Percentiles rank a stretch among this genome's conserved stretches.
Conservation (phyloP, 2,113 vertebrate genomes). For the Erythrolamprus reginae region DNA sequence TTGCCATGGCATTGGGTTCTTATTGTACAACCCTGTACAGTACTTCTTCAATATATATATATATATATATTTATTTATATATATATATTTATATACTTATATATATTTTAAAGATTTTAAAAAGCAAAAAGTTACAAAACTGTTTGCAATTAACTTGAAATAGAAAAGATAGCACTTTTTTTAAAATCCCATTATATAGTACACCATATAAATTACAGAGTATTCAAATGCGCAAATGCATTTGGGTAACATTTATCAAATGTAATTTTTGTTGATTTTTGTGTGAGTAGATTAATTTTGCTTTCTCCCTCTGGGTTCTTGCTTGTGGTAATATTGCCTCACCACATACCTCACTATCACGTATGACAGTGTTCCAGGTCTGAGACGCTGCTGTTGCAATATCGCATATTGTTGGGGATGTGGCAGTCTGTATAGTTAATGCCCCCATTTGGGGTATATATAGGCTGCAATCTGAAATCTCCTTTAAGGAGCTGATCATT, state of each 20-base stretch:
- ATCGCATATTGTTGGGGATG: slow-evolving; percentile 93
- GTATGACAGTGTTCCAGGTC: slow-evolving; percentile 95
- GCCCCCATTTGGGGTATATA: slow-evolving; percentile 97
- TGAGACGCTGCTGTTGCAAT: slow-evolving; percentile 94
- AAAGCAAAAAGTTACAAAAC: slow-evolving; percentile 97
- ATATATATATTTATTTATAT: slow-evolving; percentile 17
- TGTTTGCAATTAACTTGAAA: slow-evolving; percentile 87
- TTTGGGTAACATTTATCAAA: slow-evolving; percentile 83
- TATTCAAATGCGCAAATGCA: slow-evolving; percentile 82
- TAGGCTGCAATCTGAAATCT: slow-evolving; percentile 98
- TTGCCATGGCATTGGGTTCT: slow-evolving; percentile 76
- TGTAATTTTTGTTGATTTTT: slow-evolving; percentile 61
- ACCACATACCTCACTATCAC: slow-evolving; percentile 72
- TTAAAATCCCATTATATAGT: slow-evolving; percentile 92
- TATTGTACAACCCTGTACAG: slow-evolving; percentile 92
- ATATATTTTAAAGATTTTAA: slow-evolving; percentile 80
- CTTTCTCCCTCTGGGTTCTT: slow-evolving; percentile 30
- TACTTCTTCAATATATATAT: slow-evolving; percentile 82
- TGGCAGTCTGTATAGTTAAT: slow-evolving; percentile 97
- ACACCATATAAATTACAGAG: slow-evolving; percentile 98
- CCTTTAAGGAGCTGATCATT: slow-evolving; percentile 99
- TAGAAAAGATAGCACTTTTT: slow-evolving; percentile 98
- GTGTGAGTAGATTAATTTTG: slow-evolving; percentile 37
- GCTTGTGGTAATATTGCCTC: slow-evolving; percentile 32
- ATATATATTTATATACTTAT: slow-evolving; percentile 15